Conservation (phyloP, 1,140 invertebrate species). For the Lanistes nyassanus region DNA sequence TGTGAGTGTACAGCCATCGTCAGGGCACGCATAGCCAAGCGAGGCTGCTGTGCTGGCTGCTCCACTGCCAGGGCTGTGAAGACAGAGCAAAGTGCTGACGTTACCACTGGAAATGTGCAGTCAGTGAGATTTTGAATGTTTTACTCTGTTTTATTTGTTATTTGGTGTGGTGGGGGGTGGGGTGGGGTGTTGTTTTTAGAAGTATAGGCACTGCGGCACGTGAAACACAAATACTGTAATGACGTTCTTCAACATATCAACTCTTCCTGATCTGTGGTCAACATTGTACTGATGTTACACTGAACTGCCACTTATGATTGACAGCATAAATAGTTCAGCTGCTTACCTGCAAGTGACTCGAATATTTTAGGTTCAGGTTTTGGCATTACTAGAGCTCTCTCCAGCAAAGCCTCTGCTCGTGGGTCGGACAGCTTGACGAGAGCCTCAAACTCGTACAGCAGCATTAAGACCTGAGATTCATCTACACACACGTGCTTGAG, state of each 20-base stretch:
- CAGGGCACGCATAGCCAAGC: conserved; percentile 52
- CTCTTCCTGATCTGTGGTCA: no score
- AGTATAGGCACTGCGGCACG: neutral
- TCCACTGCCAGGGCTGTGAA: conserved; percentile 54
- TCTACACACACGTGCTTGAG: neutral
- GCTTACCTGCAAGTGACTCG: conserved; percentile 51
- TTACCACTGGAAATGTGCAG: neutral
- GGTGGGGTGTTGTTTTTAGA: neutral
- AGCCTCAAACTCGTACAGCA: conserved; percentile 64
- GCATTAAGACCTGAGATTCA: conserved; percentile 45
- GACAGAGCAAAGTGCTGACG: conserved; percentile 5
- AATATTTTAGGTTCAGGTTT: conserved; percentile 60
- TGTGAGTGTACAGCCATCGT: conserved; percentile 62
- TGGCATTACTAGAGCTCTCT: conserved; percentile 53
- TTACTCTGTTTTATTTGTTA: neutral
- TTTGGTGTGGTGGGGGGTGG: neutral
- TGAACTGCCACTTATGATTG: neutral
- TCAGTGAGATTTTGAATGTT: neutral
- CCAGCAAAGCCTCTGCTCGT: conserved; percentile 52
- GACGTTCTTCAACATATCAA: neutral
- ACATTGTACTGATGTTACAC: no score
- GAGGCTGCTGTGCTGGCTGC: conserved; percentile 45
- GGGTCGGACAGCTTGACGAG: conserved; percentile 53
- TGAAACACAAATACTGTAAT: neutral
- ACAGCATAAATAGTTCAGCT: neutral